A percentile compares a stretch with the other conserved stretches of the same genome.
phyloP scores from a whole-genome alignment of 92 coral and sea anemone species.

The Actinernus sp. region DNA sequence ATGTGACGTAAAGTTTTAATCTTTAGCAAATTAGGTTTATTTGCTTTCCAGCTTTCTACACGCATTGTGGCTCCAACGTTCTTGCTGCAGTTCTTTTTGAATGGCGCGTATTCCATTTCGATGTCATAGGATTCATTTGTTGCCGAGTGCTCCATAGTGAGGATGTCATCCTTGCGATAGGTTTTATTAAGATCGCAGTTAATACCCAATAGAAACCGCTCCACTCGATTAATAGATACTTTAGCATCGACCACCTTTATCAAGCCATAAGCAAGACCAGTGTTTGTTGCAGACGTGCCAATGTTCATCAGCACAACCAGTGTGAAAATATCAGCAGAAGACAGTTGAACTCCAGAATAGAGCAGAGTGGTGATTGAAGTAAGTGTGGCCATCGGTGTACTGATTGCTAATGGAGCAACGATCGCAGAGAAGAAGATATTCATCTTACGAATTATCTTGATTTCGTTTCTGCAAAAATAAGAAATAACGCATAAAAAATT shows the following conservation, averaged over 20 bases:
- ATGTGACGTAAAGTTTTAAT: too few species aligned
- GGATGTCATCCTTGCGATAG: too few species aligned
- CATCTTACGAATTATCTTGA: slow-evolving; percentile 2
- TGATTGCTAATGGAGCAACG: slow-evolving; percentile 2
- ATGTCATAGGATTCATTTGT: too few species aligned
- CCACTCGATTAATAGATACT: slow-evolving; percentile 7
- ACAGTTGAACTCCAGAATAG: slow-evolving; percentile 7
- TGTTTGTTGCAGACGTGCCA: slow-evolving; percentile 1
- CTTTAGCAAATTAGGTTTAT: too few species aligned
- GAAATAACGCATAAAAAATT: too few species aligned
- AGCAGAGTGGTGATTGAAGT: slow-evolving; percentile 4
- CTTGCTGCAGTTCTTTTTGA: too few species aligned
- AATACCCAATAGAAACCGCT: background rate
- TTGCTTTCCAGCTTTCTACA: too few species aligned
- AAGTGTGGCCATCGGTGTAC: slow-evolving; percentile 10
- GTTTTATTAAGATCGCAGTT: too few species aligned
- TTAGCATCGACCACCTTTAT: background rate
- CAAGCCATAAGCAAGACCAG: background rate
- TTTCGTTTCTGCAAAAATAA: background rate
- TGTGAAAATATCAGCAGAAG: slow-evolving; percentile 10
- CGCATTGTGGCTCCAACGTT: too few species aligned
- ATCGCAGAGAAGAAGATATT: background rate
- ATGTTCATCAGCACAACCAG: slow-evolving; percentile 5
- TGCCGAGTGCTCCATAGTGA: too few species aligned
- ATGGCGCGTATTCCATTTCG: too few species aligned